Evolutionary conservation across 2,113 vertebrate genomes (phyloP).

Genomic region (Rana temporaria): DNA sequence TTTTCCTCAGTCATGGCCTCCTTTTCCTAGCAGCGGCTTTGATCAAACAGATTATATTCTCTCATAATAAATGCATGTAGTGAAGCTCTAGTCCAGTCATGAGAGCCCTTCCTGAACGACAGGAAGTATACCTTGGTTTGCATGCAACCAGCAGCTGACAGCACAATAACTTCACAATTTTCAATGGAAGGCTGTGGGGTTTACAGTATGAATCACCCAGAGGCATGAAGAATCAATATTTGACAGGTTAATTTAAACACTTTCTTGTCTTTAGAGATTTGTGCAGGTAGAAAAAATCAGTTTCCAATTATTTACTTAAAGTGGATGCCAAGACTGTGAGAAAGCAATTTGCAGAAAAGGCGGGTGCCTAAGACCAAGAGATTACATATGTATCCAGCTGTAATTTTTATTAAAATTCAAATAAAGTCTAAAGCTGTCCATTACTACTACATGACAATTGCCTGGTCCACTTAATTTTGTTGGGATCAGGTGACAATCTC

Average conservation of each 20-base stretch:
- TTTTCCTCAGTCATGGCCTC: too few species aligned
- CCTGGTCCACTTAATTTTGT: too few species aligned
- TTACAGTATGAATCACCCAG: slow-evolving; percentile 16
- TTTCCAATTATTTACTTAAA: background rate
- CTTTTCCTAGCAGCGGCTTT: background rate
- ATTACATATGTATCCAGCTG: too few species aligned
- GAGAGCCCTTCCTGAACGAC: background rate
- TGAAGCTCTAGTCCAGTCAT: background rate
- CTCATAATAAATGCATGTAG: background rate
- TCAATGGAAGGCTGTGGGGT: background rate
- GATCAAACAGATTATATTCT: background rate
- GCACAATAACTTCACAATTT: background rate
- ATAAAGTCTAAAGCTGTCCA: too few species aligned
- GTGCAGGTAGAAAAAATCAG: background rate
- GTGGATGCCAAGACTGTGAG: background rate
- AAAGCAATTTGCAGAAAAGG: background rate
- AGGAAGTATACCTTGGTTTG: background rate
- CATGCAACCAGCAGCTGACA: background rate
- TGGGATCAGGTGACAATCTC: too few species aligned
- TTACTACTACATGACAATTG: too few species aligned
- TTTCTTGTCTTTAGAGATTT: slow-evolving; percentile 3
- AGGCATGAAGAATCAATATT: slow-evolving; percentile 14
- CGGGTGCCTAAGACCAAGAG: background rate
- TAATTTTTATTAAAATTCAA: too few species aligned
- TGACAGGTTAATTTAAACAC: slow-evolving; percentile 24